Evolutionary conservation across 2,888 invertebrate genomes (phyloP).

Genomic region (Megalurothrips usitatus): DNA sequence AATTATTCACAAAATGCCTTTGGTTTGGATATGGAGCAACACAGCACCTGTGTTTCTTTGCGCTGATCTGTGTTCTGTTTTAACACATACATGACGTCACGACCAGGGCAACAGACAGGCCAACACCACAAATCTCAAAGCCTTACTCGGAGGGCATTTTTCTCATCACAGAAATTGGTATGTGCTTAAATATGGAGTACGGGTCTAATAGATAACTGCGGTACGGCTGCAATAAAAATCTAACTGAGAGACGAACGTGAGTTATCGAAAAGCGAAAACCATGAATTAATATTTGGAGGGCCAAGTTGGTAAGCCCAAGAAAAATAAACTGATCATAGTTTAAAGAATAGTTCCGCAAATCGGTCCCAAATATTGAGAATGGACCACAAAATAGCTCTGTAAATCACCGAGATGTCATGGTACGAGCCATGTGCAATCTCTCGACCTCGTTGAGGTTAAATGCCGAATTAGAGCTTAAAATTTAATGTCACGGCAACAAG

Average conservation of each 20-base stretch:
- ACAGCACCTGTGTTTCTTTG: conserved; percentile 20
- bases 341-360: not conserved
- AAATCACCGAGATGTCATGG: no score
- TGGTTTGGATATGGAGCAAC: conserved; percentile 9
- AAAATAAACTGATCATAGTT: not conserved
- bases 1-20: not conserved
- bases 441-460: not conserved
- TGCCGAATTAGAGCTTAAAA: conserved; percentile 27
- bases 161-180: not conserved
- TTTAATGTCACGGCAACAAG: conserved; percentile 32
- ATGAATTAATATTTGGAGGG: not conserved
- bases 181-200: not conserved
- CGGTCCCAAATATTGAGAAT: not conserved
- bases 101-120: not conserved
- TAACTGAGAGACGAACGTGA: no score
- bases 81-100: conserved; percentile 22
- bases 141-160: not conserved
- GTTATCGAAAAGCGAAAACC: no score
- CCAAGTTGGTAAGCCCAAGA: not conserved
- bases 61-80: not conserved
- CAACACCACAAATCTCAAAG: not conserved
- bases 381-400: not conserved
- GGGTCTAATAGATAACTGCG: not conserved
- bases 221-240: no score
- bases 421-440: not conserved